Evolutionary conservation across 1,140 invertebrate species (phyloP), one percentile per base, ranked within the genome.

Genomic region (Zaprionus ghesquierei): DNA sequence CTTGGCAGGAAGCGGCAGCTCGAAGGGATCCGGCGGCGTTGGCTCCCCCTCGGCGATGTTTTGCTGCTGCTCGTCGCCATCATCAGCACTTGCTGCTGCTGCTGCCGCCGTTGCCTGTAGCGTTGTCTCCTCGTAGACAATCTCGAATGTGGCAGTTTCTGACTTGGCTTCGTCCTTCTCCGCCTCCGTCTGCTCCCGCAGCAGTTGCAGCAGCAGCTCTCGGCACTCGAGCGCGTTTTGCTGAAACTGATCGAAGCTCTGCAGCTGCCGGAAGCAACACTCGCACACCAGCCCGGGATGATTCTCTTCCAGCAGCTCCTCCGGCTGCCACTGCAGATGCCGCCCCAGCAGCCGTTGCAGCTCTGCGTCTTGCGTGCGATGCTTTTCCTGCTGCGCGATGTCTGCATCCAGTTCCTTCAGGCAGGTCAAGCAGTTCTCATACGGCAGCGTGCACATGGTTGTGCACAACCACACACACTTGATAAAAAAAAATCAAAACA

Each of bases 361-460:
- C 22, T 84, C 44, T 27, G n/a, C 5, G 22, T 66, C 69, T 4
- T 41, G 35, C 2, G 71, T 53, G 29, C 12, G 20, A 6, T 53
- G n/a, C 12, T 20, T 31, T 0, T 33, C 60, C n/a, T 29, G 13
- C 27, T 29, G 27, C 27, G 41, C 13, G 12, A 46, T 33, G 0
- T 58, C 49, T 4, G n/a, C 5, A 15, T 89, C 76, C 44, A 87
- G 20, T 25, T 62, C 53, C 4, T 58, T 59, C 50, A 89, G 63
- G 13, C 84, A 89, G 4, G 85, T 89, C 46, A 87, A 61, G 54
- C 84, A 89, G 38, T 61, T 38, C 18, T 54, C 27, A 22, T 29
- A 54, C 1, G 8, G 25, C 31, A 41, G 46, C 49, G 62, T 31
- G 18, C 31, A 25, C 68, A 64, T 41, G 5, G 5, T 70, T 51